Percentiles rank a stretch among this genome's conserved stretches.
Evolutionary conservation across 2,888 invertebrate species (phyloP).

Genomic region (Rhyacophila evoluta): DNA sequence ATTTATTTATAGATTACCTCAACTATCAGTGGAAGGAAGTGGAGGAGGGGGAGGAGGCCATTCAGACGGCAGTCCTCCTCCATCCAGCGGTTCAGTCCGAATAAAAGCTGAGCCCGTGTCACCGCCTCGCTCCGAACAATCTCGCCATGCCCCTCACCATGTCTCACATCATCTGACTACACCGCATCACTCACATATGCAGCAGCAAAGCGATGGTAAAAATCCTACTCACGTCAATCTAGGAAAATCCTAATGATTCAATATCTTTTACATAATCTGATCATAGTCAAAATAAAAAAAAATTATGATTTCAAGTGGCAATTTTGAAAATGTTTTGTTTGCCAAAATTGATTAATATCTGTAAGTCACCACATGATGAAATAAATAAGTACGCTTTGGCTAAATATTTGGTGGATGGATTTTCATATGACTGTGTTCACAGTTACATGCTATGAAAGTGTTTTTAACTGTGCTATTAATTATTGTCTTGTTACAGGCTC

Average conservation of each 20-base stretch:
- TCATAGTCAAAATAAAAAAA: no score
- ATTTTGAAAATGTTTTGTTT: no score
- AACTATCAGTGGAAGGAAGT: constrained; percentile 81
- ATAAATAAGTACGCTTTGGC: no score
- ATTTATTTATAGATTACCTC: constrained; percentile 81
- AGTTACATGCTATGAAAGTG: no score
- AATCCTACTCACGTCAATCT: neutral
- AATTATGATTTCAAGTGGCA: no score
- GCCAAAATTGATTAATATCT: no score
- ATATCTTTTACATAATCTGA: no score
- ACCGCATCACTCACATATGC: constrained; percentile 57
- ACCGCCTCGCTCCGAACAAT: constrained; percentile 83
- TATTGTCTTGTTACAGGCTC: constrained; percentile 77
- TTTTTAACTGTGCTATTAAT: no score
- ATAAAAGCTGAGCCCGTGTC: constrained; percentile 97
- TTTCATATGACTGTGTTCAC: no score
- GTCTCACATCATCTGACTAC: constrained; percentile 60
- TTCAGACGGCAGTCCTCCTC: constrained; percentile 70
- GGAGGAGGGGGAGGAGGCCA: constrained; percentile 71
- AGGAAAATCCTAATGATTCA: no score
- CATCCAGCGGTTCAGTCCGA: constrained; percentile 78
- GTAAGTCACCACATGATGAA: no score
- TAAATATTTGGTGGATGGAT: no score
- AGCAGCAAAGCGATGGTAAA: constrained; percentile 57
- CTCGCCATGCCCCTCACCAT: constrained; percentile 65